Base-by-base conservation (phyloP, 2,113 vertebrate genomes). In the Antechinus stuartii region DNA sequence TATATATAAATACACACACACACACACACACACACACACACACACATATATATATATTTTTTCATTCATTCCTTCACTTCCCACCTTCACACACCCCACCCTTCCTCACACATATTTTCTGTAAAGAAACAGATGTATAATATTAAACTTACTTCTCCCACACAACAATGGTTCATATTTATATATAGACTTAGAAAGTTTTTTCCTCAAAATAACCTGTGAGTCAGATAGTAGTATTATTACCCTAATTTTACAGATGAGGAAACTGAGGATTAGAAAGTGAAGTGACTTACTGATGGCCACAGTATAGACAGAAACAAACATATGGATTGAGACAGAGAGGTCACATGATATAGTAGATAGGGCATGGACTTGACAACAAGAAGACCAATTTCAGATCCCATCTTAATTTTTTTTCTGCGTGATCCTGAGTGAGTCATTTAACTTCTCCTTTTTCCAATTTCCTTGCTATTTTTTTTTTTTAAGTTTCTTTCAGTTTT, bases 161-260 rank as follows among this genome's bases (percentile, higher is more conserved):
- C 35, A 84, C n/a, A 84, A 84, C 68, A 84, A 84, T 42, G n/a
- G 68, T 84, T 84, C n/a, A 84, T 84, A 84, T 84, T 84, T 84
- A 42, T 84, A 42, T 84, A 42, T 42, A 84, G 68, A 84, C 16
- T 84, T 42, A 84, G n/a, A 84, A 84, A 42, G n/a, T 2, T 42
- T 84, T 84, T 23, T 14, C n/a, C n/a, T 84, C 68, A 84, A 84
- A 84, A 84, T 84, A 84, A 42, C 7, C 68, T 84, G 35, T 84
- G 68, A 84, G n/a, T n/a, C 42, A 84, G 68, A 19, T 42, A 30
- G 68, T 84, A 42, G 68, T 84, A 84, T 84, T 42, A 84, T 42
- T 42, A 12, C 68, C 68, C n/a, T 84, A 42, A 84, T 84, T 84
- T 84, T 84, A 42, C 16, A 42, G n/a, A 84, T 42, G 19, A 84